A percentile compares a stretch with the other conserved stretches of the same genome.
Evolutionary conservation across 2,888 invertebrate species (phyloP).

Genomic region (Hirtodrosophila duncani): DNA sequence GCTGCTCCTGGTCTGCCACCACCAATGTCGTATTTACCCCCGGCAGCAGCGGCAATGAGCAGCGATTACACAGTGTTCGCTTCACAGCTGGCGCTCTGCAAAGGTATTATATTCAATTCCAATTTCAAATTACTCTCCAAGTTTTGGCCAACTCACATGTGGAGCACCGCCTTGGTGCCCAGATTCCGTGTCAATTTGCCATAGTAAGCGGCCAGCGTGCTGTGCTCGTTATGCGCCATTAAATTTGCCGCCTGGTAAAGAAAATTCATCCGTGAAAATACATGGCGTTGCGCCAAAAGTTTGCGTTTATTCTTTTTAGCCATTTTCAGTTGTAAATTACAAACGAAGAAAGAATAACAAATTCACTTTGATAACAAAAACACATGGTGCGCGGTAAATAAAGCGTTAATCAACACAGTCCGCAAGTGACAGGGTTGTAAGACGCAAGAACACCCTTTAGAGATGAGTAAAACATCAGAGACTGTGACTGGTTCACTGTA

Average conservation of each 20-base stretch:
- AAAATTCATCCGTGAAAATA: constrained; percentile 73
- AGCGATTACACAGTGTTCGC: constrained; percentile 75
- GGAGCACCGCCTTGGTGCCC: constrained; percentile 73
- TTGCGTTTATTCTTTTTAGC: constrained; percentile 40
- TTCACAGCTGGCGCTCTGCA: constrained; percentile 76
- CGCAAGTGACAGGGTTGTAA: too few species aligned
- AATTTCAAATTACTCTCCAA: not conserved
- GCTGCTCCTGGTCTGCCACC: not conserved
- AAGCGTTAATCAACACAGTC: too few species aligned
- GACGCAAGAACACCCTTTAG: too few species aligned
- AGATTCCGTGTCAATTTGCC: constrained; percentile 75
- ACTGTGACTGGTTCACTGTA: too few species aligned
- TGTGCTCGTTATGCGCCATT: constrained; percentile 72
- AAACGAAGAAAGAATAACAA: not conserved
- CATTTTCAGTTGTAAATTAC: too few species aligned
- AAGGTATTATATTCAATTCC: too few species aligned
- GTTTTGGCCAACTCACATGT: constrained; percentile 66
- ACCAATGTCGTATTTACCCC: constrained; percentile 69
- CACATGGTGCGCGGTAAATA: constrained; percentile 14
- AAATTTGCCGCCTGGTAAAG: constrained; percentile 76
- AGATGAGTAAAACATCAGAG: too few species aligned
- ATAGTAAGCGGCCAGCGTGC: constrained; percentile 74
- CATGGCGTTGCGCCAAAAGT: constrained; percentile 35
- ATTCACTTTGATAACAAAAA: constrained; percentile 6
- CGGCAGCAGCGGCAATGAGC: constrained; percentile 70